Base-by-base conservation (phyloP, 2,797 vertebrate genomes). In the Smutsia gigantea region DNA sequence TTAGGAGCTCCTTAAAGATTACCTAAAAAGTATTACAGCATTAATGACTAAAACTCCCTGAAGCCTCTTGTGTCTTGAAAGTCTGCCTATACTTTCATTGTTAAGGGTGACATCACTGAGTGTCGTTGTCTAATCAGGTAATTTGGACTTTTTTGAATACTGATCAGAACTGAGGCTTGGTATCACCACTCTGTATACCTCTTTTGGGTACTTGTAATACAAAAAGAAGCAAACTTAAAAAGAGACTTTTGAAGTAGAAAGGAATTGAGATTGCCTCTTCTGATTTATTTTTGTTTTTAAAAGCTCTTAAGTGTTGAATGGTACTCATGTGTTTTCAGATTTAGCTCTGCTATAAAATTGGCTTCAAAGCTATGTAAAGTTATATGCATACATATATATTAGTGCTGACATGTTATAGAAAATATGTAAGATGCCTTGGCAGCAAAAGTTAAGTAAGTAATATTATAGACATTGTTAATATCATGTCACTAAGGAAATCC, bases 1-100 rank as follows among this genome's bases (percentile, higher is more conserved):
- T 98, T 98, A 78, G 97, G 93, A 98, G 87, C 97, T 97, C 98
- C 94, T 98, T 98, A 98, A 98, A 98, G 97, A 98, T 98, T 98
- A 98, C 96, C 84, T 98, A 91, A 96, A 81, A 98, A 98, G 88
- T 97, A 97, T 98, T 98, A 97, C 86, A 97, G 57, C 64, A 25
- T 39, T 98, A 98, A 98, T 64, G 98, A 98, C 98, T 83, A 71
- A 98, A 90, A 97, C 31, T 95, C 95, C 96, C 82, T 37, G 10
- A 97, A 98, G 96, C 79, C 31, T 39, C 49, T 91, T 94, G 59
- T 25, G 97, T 94, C 97, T 97, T 97, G 49, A 94, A 96, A 97
- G 92, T 91, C 7, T 53, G 53, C 68, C 97, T 95, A 97, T 25
- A 53, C 9, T 83, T 93, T 93, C 27, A 69, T 63, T 1, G 6